Evolutionary conservation across 2,888 invertebrate genomes (phyloP).

Genomic region (Ecliptopera silaceata): DNA sequence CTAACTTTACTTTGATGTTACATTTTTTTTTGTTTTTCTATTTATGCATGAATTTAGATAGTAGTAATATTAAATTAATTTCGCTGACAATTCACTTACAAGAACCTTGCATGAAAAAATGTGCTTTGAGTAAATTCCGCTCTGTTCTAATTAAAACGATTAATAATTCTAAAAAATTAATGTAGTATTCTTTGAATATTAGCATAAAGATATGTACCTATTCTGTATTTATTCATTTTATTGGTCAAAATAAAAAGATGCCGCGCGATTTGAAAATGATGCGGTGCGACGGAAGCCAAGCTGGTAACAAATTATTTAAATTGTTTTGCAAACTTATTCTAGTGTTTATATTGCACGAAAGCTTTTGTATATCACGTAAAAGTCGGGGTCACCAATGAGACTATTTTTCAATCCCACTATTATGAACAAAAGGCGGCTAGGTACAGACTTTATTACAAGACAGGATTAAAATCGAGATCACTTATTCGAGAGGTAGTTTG

Average conservation of each 20-base stretch:
- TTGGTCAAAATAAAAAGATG: constrained; percentile 11
- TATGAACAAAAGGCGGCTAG: too few relatives aligned
- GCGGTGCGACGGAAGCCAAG: constrained; percentile 19
- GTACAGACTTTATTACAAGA: too few relatives aligned
- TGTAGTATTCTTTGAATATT: too few relatives aligned
- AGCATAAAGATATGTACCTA: too few relatives aligned
- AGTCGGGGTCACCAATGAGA: too few relatives aligned
- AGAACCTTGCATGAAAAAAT: not conserved
- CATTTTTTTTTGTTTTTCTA: not conserved
- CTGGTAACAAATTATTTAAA: constrained; percentile 15
- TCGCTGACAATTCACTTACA: too few relatives aligned
- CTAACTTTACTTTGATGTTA: not conserved
- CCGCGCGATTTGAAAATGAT: constrained; percentile 13
- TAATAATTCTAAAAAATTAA: too few relatives aligned
- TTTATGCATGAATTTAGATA: not conserved
- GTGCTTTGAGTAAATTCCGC: not conserved
- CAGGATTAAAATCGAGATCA: too few relatives aligned
- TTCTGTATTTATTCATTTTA: constrained; percentile 14
- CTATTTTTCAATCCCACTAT: too few relatives aligned
- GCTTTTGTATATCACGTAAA: not conserved
- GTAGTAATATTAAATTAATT: too few relatives aligned
- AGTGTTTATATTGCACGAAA: constrained; percentile 11
- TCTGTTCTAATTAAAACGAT: not conserved
- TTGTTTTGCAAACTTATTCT: not conserved
- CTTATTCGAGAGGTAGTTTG: too few relatives aligned